Conservation (phyloP, 1,140 invertebrate genomes). For the Chironomus striatipennis region DNA sequence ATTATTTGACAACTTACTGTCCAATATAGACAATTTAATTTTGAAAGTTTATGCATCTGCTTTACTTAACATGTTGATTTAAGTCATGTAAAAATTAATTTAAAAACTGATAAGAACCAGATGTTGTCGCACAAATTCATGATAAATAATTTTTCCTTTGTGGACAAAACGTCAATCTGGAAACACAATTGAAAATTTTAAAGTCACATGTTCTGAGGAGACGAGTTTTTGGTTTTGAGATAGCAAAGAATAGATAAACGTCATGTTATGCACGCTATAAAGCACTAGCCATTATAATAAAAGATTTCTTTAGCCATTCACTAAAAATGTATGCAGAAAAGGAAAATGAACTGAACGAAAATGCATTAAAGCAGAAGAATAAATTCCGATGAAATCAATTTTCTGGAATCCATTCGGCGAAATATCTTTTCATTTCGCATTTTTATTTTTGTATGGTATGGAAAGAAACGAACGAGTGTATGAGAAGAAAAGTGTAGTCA, state of each 20-base stretch:
- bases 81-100: background rate
- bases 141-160: no score
- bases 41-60: background rate
- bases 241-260: conserved; percentile 20
- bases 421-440: background rate
- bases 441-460: no score
- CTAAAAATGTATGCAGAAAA: background rate
- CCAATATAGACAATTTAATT: background rate
- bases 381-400: conserved; percentile 24
- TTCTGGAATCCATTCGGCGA: conserved; percentile 17
- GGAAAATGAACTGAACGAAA: background rate
- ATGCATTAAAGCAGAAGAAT: background rate
- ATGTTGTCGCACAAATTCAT: no score
- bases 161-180: no score
- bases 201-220: no score
- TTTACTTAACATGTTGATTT: background rate
- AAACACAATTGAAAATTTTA: no score
- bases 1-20: no score
- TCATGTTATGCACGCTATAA: conserved; percentile 2
- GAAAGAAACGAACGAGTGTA: background rate
- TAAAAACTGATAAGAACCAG: background rate
- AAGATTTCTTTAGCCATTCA: background rate
- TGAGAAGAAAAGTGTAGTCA: no score
- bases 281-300: background rate
- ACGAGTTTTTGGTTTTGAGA: background rate